A percentile compares a stretch with the other conserved stretches of the same genome.
These are phyloP conservation scores for Oscheius sp. DNA, from an alignment of 1,140 invertebrate species.

Conservation along the genomic window DNA sequence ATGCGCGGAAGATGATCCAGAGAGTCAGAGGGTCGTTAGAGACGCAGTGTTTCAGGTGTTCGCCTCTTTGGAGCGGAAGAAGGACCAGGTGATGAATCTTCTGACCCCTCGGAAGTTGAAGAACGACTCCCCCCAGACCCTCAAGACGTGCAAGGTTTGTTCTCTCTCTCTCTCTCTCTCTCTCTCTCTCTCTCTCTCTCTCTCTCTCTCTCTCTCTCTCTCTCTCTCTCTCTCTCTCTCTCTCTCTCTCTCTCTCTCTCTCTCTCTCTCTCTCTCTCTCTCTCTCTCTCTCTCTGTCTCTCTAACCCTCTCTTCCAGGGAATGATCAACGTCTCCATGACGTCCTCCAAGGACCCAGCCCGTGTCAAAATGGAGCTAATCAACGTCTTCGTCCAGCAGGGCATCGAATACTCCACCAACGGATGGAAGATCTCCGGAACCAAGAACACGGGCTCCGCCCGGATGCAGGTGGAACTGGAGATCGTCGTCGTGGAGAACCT, in stretches of 20 bases:
- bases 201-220: too few species aligned
- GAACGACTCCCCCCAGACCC: conserved; percentile 26
- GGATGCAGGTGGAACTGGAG: conserved; percentile 75
- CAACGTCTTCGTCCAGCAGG: conserved; percentile 33
- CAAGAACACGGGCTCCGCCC: conserved; percentile 64
- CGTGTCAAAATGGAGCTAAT: conserved; percentile 32
- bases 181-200: background rate
- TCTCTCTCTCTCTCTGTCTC: too few species aligned
- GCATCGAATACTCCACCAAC: conserved; percentile 34
- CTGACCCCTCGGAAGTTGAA: conserved; percentile 42
- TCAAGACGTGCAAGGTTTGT: conserved; percentile 29
- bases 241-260: background rate
- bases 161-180: background rate
- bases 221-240: too few species aligned
- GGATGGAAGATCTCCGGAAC: conserved; percentile 42
- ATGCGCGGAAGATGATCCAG: too few species aligned
- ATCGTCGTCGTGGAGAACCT: conserved; percentile 68
- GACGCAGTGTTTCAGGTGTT: conserved; percentile 17
- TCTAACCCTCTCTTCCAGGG: conserved; percentile 28
- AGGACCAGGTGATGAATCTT: conserved; percentile 40
- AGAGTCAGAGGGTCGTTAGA: background rate
- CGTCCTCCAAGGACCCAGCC: conserved; percentile 39
- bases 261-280: background rate
- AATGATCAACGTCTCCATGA: conserved; percentile 45
- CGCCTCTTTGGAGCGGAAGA: conserved; percentile 39